A percentile compares a stretch with the other conserved stretches of the same genome.
phyloP scores from a whole-genome alignment of 2,797 vertebrate species.

The Dendrocincla fuliginosa region DNA sequence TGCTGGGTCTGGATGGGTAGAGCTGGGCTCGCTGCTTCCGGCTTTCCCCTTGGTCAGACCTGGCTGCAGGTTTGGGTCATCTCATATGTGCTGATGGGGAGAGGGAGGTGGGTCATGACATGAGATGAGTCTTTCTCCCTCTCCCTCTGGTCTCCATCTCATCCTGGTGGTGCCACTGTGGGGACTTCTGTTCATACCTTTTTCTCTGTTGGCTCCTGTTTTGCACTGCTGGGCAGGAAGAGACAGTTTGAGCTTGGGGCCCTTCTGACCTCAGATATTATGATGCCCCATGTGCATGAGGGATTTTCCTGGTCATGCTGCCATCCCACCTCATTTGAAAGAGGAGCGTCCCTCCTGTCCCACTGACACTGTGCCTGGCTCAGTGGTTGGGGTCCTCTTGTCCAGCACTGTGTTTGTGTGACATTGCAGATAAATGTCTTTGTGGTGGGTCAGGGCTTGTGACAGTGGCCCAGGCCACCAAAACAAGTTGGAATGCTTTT shows the following conservation, averaged over 20 bases:
- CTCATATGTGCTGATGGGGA: rapidly evolving
- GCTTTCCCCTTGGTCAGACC: rapidly evolving
- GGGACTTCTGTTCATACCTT: neutral
- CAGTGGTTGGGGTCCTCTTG: rapidly evolving
- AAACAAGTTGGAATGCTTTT: neutral
- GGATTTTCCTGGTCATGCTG: rapidly evolving
- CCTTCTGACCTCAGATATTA: neutral
- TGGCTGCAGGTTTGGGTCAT: neutral
- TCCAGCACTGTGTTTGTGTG: rapidly evolving
- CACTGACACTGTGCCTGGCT: rapidly evolving
- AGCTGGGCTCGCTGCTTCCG: neutral
- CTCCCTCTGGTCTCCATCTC: neutral
- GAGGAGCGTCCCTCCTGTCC: neutral
- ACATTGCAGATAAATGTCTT: neutral
- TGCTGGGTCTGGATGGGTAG: neutral
- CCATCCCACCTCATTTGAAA: neutral
- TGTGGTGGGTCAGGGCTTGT: neutral
- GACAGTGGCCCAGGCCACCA: neutral
- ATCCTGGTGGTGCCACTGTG: rapidly evolving
- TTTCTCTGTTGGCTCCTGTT: neutral
- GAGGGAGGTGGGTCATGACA: neutral
- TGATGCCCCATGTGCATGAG: rapidly evolving
- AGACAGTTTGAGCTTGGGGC: neutral
- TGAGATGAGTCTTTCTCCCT: neutral
- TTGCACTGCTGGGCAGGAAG: neutral